phyloP scores from a whole-genome alignment of 2,113 vertebrate species.

The Brienomyrus brachyistius region DNA sequence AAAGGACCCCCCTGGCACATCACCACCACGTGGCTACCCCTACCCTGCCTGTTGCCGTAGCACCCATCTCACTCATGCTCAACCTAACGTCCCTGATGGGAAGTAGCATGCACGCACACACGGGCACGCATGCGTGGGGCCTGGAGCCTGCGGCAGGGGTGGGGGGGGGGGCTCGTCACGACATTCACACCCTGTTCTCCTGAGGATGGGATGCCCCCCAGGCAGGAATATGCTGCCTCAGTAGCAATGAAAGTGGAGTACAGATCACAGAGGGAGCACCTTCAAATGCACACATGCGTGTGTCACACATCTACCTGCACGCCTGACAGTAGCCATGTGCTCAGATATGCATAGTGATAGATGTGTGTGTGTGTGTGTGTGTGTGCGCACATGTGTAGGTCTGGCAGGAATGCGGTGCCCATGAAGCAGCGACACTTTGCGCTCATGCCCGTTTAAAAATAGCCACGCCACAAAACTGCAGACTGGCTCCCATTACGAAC shows the following conservation, averaged over 20 bases:
- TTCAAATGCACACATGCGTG: background rate
- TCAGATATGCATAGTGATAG: background rate
- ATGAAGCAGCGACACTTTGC: background rate
- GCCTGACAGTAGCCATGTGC: background rate
- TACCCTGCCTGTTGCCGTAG: background rate
- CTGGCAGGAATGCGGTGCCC: background rate
- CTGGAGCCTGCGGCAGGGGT: background rate
- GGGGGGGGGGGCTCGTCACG: background rate
- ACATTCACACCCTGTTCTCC: background rate
- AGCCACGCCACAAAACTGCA: background rate
- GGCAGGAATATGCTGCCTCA: background rate
- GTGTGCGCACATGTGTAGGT: background rate
- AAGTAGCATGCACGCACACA: background rate
- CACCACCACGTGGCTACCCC: too few species aligned
- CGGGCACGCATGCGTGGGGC: background rate
- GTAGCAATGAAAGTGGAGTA: background rate
- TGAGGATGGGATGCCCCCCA: background rate
- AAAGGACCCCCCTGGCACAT: conserved; percentile 16
- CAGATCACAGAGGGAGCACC: background rate
- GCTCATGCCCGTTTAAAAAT: background rate
- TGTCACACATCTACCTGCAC: background rate
- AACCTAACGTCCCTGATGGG: background rate
- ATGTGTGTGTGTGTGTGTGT: background rate
- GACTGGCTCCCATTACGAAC: background rate
- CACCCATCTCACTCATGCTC: background rate